phyloP scores from a whole-genome alignment of 2,888 invertebrate genomes.

The Plebejus melissa region DNA sequence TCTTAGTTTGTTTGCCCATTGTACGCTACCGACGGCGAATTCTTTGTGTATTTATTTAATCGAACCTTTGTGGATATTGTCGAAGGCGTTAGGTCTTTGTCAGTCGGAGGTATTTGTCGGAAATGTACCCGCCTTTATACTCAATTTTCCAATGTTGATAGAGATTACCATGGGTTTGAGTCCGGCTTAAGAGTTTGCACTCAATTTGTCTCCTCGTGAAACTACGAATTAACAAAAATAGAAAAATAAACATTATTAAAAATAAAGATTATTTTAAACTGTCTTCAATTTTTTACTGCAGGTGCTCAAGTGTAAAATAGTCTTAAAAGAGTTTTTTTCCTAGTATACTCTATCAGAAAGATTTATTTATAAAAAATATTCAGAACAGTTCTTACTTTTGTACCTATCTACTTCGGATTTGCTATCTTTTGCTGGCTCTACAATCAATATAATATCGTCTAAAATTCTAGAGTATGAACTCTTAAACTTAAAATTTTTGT shows the following conservation, averaged over 20 bases:
- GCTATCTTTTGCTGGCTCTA: too few species aligned
- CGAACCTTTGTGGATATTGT: conserved; percentile 60
- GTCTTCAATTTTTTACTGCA: too few species aligned
- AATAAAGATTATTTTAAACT: background rate
- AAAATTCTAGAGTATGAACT: too few species aligned
- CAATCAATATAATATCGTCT: too few species aligned
- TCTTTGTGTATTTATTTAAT: conserved; percentile 75
- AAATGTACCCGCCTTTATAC: conserved; percentile 38
- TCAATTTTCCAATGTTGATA: conserved; percentile 29
- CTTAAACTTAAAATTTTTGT: too few species aligned
- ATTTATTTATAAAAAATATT: too few species aligned
- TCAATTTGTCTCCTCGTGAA: background rate
- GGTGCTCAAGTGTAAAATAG: too few species aligned
- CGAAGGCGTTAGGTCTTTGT: conserved; percentile 52
- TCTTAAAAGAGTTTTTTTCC: too few species aligned
- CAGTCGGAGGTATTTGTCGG: conserved; percentile 40
- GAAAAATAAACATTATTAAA: background rate
- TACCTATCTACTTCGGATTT: too few species aligned
- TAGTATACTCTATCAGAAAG: too few species aligned
- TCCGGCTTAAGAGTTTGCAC: conserved; percentile 23
- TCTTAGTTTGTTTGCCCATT: conserved; percentile 73
- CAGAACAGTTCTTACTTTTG: too few species aligned
- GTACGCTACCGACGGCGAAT: conserved; percentile 62
- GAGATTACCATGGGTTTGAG: conserved; percentile 30
- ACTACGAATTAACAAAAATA: conserved; percentile 1